A percentile compares a stretch with the other conserved stretches of the same genome.
Conservation (phyloP, 2,888 invertebrate species). For the Chelonus formosanus region DNA sequence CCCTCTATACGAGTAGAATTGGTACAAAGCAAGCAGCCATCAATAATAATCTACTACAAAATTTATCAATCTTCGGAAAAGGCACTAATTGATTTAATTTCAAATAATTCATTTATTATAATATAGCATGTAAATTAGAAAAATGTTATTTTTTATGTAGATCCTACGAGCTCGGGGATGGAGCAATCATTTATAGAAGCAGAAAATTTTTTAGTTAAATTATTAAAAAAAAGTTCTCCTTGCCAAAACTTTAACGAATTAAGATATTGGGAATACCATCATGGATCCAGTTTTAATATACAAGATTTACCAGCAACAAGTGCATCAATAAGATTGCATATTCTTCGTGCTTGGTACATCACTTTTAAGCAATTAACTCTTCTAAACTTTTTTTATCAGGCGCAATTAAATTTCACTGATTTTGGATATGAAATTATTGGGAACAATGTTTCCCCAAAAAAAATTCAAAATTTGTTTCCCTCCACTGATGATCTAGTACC, state of each 20-base stretch:
- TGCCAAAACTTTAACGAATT: slow-evolving; percentile 4
- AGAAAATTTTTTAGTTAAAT: not conserved
- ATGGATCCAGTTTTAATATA: not conserved
- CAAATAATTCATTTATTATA: not conserved
- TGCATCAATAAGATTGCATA: not conserved
- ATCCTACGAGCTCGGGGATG: not conserved
- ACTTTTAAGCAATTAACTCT: not conserved
- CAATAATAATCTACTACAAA: not conserved
- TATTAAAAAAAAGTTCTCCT: not conserved
- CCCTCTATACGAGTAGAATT: not conserved
- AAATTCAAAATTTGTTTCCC: too few species aligned
- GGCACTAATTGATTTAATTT: not conserved
- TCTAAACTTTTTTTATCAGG: not conserved
- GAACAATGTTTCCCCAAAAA: too few species aligned
- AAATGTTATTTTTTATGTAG: slow-evolving; percentile 1
- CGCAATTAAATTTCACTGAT: not conserved
- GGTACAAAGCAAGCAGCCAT: not conserved
- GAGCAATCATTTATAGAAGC: not conserved
- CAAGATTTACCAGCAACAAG: slow-evolving; percentile 1
- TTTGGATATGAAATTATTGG: slow-evolving; percentile 16
- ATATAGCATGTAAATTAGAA: not conserved
- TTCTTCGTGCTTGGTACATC: not conserved
- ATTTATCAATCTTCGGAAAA: not conserved
- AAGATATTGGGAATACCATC: not conserved
- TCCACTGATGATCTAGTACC: too few species aligned